Percentiles rank a stretch among this genome's conserved stretches.
Evolutionary conservation across 2,888 invertebrate genomes (phyloP).

Genomic region (Congeria kusceri): DNA sequence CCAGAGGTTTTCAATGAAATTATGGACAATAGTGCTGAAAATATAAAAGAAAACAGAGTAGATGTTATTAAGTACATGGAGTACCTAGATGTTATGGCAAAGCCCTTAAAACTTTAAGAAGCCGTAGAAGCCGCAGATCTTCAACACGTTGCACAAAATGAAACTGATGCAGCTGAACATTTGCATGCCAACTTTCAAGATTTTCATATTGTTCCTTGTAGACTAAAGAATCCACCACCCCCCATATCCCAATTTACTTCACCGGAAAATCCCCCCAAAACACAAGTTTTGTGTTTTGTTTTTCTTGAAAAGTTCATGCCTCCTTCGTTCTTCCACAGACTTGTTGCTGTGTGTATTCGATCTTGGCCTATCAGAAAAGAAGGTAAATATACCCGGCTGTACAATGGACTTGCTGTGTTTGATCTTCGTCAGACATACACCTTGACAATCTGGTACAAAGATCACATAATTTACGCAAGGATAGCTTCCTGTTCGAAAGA

Average conservation of each 20-base stretch:
- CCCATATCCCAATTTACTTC: conserved; percentile 11
- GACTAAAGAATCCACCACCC: conserved; percentile 15
- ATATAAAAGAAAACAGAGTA: conserved; percentile 34
- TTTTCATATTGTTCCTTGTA: conserved; percentile 51
- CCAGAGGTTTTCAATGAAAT: conserved; percentile 32
- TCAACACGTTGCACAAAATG: too few species aligned
- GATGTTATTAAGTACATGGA: conserved; percentile 33
- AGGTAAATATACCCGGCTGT: conserved; percentile 13
- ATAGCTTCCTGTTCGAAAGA: conserved; percentile 17
- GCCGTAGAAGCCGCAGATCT: background rate
- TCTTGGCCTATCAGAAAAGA: conserved; percentile 18
- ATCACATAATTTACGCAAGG: conserved; percentile 43
- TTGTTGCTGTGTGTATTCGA: conserved; percentile 54
- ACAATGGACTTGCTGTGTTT: conserved; percentile 50
- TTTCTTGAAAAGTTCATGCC: conserved; percentile 50
- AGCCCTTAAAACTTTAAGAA: conserved; percentile 16
- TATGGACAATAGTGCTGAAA: conserved; percentile 19
- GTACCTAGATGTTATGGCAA: conserved; percentile 47
- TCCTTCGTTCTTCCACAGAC: conserved; percentile 54
- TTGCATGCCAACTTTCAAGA: conserved; percentile 17
- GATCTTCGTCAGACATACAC: conserved; percentile 12
- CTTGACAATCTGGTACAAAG: conserved; percentile 51
- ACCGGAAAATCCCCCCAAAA: conserved; percentile 6
- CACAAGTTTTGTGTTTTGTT: conserved; percentile 40
- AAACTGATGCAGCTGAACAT: background rate